These are phyloP conservation scores for Ischnus inquisitorius DNA, from an alignment of 2,888 invertebrate genomes.

Conservation along the genomic window DNA sequence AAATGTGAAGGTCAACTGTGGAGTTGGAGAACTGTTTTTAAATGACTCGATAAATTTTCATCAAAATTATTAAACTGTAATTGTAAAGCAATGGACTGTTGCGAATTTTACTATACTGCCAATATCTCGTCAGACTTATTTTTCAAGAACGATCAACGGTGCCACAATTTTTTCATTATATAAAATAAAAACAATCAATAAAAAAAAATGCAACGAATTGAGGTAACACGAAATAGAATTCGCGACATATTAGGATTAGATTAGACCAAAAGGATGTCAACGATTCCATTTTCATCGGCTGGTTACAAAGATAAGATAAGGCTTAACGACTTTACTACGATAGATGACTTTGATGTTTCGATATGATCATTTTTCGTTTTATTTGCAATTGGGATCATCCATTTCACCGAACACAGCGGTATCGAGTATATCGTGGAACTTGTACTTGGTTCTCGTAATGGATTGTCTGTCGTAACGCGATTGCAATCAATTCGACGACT, in stretches of 20 bases:
- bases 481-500: conserved; percentile 41
- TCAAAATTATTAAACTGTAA: no score
- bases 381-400: neutral
- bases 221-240: neutral
- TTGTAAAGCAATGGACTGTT: no score
- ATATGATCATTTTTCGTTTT: neutral
- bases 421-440: conserved; percentile 7
- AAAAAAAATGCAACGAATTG: neutral
- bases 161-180: neutral
- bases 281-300: neutral
- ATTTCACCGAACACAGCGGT: neutral
- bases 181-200: neutral
- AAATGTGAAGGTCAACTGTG: no score
- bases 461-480: conserved; percentile 23
- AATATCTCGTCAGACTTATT: no score
- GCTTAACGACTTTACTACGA: neutral
- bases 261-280: neutral
- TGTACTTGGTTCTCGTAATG: conserved; percentile 9
- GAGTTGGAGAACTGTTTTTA: no score
- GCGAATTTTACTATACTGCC: no score
- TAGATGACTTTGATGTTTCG: neutral
- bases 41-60: no score
- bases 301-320: conserved; percentile 5
- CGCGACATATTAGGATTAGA: neutral
- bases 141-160: no score